These are phyloP conservation scores for Brienomyrus brachyistius DNA, from an alignment of 2,113 vertebrate genomes.

Conservation along the genomic window DNA sequence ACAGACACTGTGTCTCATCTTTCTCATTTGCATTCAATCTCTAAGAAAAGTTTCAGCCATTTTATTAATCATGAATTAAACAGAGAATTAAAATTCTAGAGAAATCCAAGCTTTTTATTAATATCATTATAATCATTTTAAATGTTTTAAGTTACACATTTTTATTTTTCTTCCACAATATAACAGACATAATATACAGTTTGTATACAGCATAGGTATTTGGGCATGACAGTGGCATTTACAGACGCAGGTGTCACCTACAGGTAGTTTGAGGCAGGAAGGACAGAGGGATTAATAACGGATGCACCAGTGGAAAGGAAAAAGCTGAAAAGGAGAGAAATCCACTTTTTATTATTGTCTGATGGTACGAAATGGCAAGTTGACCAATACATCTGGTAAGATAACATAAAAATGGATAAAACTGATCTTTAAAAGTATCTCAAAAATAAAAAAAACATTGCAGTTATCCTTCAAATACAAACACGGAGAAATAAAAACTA, in stretches of 20 bases:
- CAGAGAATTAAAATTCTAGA: slow-evolving; percentile 62
- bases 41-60: neutral
- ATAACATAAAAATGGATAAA: slow-evolving; percentile 27
- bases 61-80: slow-evolving; percentile 52
- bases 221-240: slow-evolving; percentile 47
- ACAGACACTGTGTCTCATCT: neutral
- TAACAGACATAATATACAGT: slow-evolving; percentile 55
- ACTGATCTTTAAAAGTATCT: slow-evolving; percentile 37
- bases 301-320: neutral
- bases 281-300: neutral
- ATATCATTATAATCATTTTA: slow-evolving; percentile 37
- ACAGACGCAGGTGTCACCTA: slow-evolving; percentile 27
- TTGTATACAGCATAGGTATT: slow-evolving; percentile 54
- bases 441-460: slow-evolving; percentile 38
- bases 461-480: slow-evolving; percentile 20
- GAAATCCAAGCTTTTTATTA: slow-evolving; percentile 45
- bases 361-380: slow-evolving; percentile 10
- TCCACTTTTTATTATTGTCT: slow-evolving; percentile 1
- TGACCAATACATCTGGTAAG: slow-evolving; percentile 6
- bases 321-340: neutral
- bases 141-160: slow-evolving; percentile 44
- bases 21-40: neutral
- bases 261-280: slow-evolving; percentile 31
- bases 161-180: slow-evolving; percentile 53
- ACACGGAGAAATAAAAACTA: slow-evolving; percentile 47